Evolutionary conservation across 2,888 invertebrate genomes (phyloP), one percentile per base, ranked within the genome.

Genomic region (Lasioglossum vierecki): DNA sequence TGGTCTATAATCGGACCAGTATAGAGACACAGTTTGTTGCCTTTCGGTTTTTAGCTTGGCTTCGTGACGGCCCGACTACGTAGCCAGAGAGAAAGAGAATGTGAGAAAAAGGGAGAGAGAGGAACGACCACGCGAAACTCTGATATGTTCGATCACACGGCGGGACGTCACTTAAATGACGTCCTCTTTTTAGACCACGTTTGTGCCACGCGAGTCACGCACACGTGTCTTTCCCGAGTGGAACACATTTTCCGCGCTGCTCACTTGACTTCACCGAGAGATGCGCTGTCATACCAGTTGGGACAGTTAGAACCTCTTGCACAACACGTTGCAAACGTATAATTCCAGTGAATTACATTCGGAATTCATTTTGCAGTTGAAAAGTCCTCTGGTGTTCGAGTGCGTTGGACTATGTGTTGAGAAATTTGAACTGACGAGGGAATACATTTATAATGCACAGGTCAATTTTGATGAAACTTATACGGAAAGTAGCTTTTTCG

Each of bases 1-100:
- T 86, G 91, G 89, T 93, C 93, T 93, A 93, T 93, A 93, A 93
- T 91, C 91, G 92, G 91, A 92, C 86, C 87, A 74, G 83, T 88
- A 88, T 91, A 88, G 88, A 85, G 87, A 89, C 88, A 90, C 87
- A 84, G 88, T 91, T 91, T 89, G 89, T 90, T 89, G 89, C 85
- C 85, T 89, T 88, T 90, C 82, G 81, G 77, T 79, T 88, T 84
- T 90, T 86, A 89, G 79, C 87, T 57, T 88, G 84, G 80, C 80
- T 85, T 81, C 76, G 74, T 73, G 75, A 63, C 72, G 30, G 44
- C 30, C 44, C 5, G 73, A 60, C 63, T 57, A 80, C 79, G 71
- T 49, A 15, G 22, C 13, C 41, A 63, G 39, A 60, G 81, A 70
- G 49, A 22, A 74, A 35, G n/a, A 35, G 60, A 60, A 22, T n/a